These are phyloP conservation scores for Aphelenchoides fujianensis DNA, from an alignment of 1,140 invertebrate genomes.

Conservation along the genomic window DNA sequence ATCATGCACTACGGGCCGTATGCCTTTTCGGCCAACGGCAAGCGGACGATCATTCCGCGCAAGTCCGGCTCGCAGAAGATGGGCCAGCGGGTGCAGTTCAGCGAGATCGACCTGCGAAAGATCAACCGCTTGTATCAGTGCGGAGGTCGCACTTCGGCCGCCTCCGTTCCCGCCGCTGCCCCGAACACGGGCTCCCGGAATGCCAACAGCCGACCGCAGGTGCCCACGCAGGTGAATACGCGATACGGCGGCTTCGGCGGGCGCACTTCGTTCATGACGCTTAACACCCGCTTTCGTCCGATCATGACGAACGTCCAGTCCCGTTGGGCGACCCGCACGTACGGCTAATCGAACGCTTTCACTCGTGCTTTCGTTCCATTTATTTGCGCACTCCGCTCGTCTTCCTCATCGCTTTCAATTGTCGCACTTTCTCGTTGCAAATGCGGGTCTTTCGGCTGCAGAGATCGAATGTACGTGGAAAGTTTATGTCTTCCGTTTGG, in stretches of 20 bases:
- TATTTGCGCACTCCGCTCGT: too few relatives aligned
- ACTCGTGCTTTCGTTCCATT: too few relatives aligned
- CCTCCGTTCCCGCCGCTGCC: background rate
- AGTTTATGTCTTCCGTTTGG: too few relatives aligned
- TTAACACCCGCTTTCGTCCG: conserved; percentile 7
- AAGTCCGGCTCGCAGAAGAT: conserved; percentile 63
- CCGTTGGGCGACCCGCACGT: background rate
- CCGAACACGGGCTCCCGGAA: background rate
- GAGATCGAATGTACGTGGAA: too few relatives aligned
- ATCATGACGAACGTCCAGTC: background rate
- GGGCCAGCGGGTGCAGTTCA: conserved; percentile 65
- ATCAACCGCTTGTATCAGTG: conserved; percentile 66
- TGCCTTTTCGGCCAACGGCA: conserved; percentile 66
- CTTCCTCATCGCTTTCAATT: too few relatives aligned
- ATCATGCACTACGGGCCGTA: conserved; percentile 68
- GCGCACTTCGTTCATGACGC: background rate
- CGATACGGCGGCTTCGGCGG: background rate
- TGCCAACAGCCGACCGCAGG: background rate
- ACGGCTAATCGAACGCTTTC: too few relatives aligned
- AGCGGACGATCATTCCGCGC: conserved; percentile 66
- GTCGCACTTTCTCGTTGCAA: too few relatives aligned
- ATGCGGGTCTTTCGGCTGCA: too few relatives aligned
- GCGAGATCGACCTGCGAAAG: conserved; percentile 65
- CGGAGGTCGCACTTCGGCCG: background rate
- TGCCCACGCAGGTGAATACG: conserved; percentile 14